Base-by-base conservation (phyloP, 1,140 invertebrate genomes). In the Arion vulgaris region DNA sequence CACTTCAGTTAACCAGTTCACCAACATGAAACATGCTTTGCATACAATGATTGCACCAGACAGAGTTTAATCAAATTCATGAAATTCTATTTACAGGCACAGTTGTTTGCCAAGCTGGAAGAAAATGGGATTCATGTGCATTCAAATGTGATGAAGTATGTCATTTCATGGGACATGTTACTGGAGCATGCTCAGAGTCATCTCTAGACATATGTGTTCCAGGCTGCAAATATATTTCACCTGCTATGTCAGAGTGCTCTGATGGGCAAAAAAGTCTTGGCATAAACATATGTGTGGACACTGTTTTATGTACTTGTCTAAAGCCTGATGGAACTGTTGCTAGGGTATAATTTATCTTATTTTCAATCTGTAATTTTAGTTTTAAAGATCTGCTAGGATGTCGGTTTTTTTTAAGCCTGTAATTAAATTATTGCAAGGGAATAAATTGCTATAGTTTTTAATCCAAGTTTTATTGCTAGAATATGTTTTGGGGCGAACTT, bases 271-370 rank as follows among this genome's bases (percentile, higher is more conserved):
- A 84, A 75, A 83, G 87, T 17, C 83, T 85, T 32, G 82, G 86
- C 53, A 73, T 79, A n/a, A 76, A 81, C 26, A 85, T 82, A 13
- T 89, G 88, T 80, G 84, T 89, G 26, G 83, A 84, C 0, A 49
- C 82, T 36, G 85, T 84, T 4, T 71, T 85, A 75, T 89, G 88
- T 68, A 80, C 88, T 51, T 89, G 88, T 77, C 41, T 82, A 19
- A 89, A 88, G 84, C 88, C 86, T 5, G 86, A 89, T 76, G 86
- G 87, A 28, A 85, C 86, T 34, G 34, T 81, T 62, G 87, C 87
- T 36, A 80, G 82, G 87, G 88, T 88, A 62, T 71, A 71, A 71
- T 71, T 19, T 23, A 13, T 71, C 34, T n/a, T 9, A 1, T 57
- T 57, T 23, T 23, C 23, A 68, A 34, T 53, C 39, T n/a, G n/a